Percentiles rank a stretch among this genome's conserved stretches.
phyloP scores from a whole-genome alignment of 2,888 invertebrate species.

The Latheticus oryzae region DNA sequence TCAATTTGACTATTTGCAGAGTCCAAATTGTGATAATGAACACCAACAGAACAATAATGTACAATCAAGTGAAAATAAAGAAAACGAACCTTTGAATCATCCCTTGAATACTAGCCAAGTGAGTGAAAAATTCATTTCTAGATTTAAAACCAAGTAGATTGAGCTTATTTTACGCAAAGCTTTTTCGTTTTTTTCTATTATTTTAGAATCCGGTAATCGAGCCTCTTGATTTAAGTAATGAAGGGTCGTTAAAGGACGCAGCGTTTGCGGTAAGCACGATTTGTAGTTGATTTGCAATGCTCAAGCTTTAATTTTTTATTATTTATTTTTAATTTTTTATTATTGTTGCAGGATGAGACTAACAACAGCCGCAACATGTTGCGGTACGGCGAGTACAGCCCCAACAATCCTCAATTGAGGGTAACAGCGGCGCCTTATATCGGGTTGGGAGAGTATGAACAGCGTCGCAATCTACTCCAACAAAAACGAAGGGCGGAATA shows the following conservation, averaged over 20 bases:
- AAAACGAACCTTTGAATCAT: constrained; percentile 47
- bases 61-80: constrained; percentile 51
- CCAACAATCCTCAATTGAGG: constrained; percentile 70
- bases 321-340: constrained; percentile 3
- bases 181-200: constrained; percentile 43
- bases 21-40: constrained; percentile 51
- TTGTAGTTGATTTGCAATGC: constrained; percentile 1
- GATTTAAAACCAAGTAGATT: constrained; percentile 2
- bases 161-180: constrained; percentile 7
- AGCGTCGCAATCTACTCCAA: constrained; percentile 67
- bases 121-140: constrained; percentile 28
- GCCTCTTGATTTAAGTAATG: constrained; percentile 60
- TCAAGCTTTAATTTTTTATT: background rate
- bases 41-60: constrained; percentile 51
- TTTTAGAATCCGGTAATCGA: constrained; percentile 60
- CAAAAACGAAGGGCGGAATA: constrained; percentile 70
- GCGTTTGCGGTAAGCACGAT: constrained; percentile 62
- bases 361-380: constrained; percentile 63
- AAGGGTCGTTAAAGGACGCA: constrained; percentile 56
- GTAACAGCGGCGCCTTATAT: constrained; percentile 67
- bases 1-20: constrained; percentile 23
- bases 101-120: constrained; percentile 45
- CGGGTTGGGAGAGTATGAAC: constrained; percentile 72
- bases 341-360: constrained; percentile 14
- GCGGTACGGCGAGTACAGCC: constrained; percentile 73